Base-by-base conservation (phyloP, 2,113 vertebrate genomes). In the Odocoileus virginianus region DNA sequence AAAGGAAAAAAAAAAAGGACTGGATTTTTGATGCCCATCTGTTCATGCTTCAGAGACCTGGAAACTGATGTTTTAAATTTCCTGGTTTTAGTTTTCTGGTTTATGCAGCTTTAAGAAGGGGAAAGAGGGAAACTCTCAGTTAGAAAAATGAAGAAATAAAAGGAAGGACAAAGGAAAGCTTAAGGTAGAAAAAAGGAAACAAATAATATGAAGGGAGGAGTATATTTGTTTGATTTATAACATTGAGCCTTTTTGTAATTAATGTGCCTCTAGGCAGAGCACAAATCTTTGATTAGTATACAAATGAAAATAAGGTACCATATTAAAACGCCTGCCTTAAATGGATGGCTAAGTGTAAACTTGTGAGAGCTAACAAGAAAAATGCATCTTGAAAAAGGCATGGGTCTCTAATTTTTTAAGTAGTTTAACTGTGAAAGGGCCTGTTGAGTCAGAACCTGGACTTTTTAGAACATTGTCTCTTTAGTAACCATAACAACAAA, bases 41-140 rank as follows among this genome's bases (percentile, higher is more conserved):
- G 94, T 98, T 97, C 94, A 88, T 96, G 89, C 79, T 96, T 97
- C 97, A 97, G 60, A 96, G 89, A 98, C 89, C 87, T 96, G 83
- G 83, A 95, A 95, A 96, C 92, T 96, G 94, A 85, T 93, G 87
- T 96, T 98, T 96, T 96, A 93, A 95, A 96, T 95, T 97, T 96
- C 89, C 94, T 97, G 87, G 81, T 94, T 94, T 97, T 95, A 91
- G 93, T 97, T 97, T 89, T 87, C 83, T 94, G 47, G 60, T 93
- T 97, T 95, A 60, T 93, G 33, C 47, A 94, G 87, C 67, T 95
- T 96, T 95, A 87, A 91, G 84, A 89, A 89, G 27, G 45, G 40
- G 83, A 82, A 88, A 74, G 74, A 67, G 87, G 30, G 71, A 92
- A 74, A 7, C 33, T 58, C 60, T 95, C 47, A 96, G 81, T 95